Base-by-base conservation (phyloP, 2,113 vertebrate species). In the Epinephelus cyanopodus region DNA sequence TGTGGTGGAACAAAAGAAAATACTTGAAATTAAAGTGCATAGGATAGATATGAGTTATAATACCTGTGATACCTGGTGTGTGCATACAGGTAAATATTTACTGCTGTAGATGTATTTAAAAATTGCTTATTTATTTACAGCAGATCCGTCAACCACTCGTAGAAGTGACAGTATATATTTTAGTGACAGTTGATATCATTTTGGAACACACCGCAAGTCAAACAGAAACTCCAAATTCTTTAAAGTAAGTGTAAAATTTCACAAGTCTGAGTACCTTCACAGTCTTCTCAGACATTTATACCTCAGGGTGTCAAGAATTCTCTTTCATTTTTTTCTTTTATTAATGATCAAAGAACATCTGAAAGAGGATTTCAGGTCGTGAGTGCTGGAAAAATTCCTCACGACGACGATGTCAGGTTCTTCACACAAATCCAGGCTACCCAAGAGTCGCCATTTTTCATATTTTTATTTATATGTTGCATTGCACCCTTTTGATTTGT, bases 331-430 rank as follows among this genome's bases (percentile, higher is more conserved):
- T 42, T 27, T 52, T 37, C n/a, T 80, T 58, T 65, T 23, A 68
- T 6, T n/a, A n/a, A 67, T 27, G 67, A 84, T 84, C 68, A 84
- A 84, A 81, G 64, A 52, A 10, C 50, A n/a, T 52, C 56, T 78
- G 68, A 78, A 33, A 53, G 61, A 47, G 60, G 52, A 65, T 72
- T 77, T 74, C 47, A 67, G 61, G 53, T 52, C 2, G 9, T 0
- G 33, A 23, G 42, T 5, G 39, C 48, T 17, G 27, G 48, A 37
- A 33, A 33, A 53, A 67, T 25, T 54, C 3, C 27, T 37, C 53
- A 25, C 6, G 12, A 48, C 7, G 29, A 29, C 4, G 29, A 17
- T 23, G 58, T 50, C n/a, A 60, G 15, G 4, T 18, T 42, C 7
- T 7, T 67, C 57, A 47, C 33, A 75, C 53, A 68, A 18, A 54